phyloP scores from a whole-genome alignment of 2,113 vertebrate genomes.

The Pongo abelii region DNA sequence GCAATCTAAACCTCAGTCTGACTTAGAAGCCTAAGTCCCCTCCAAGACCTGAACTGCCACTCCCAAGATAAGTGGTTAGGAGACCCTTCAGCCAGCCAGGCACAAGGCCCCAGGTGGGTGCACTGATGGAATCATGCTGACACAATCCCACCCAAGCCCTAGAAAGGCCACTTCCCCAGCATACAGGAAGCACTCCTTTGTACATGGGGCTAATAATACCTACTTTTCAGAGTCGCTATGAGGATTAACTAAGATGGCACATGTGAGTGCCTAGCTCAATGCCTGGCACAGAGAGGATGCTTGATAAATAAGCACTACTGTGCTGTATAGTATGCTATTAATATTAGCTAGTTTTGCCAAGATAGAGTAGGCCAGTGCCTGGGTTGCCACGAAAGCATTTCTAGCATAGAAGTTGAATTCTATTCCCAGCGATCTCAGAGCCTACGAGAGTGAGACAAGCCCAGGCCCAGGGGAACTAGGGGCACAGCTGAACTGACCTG shows the following conservation, averaged over 20 bases:
- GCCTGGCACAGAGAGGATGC: not conserved
- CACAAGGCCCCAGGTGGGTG: not conserved
- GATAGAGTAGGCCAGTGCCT: not conserved
- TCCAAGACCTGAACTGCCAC: not conserved
- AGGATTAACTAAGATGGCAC: not conserved
- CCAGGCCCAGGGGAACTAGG: not conserved
- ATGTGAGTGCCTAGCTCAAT: not conserved
- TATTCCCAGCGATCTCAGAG: not conserved
- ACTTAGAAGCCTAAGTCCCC: not conserved
- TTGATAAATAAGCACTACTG: conserved; percentile 4
- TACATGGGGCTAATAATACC: not conserved
- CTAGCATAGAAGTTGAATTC: not conserved
- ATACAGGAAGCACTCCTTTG: not conserved
- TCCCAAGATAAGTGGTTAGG: not conserved
- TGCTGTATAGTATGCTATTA: not conserved
- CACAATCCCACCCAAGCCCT: not conserved
- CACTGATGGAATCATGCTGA: not conserved
- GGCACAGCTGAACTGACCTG: not conserved
- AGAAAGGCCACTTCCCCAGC: not conserved
- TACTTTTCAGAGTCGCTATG: not conserved
- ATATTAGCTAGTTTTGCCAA: not conserved
- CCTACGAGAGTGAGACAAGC: not conserved
- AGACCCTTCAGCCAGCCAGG: not conserved
- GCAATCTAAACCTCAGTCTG: not conserved
- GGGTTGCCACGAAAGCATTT: not conserved